Conservation (phyloP, 1,140 invertebrate species). For the Geopemphigus sp. region DNA sequence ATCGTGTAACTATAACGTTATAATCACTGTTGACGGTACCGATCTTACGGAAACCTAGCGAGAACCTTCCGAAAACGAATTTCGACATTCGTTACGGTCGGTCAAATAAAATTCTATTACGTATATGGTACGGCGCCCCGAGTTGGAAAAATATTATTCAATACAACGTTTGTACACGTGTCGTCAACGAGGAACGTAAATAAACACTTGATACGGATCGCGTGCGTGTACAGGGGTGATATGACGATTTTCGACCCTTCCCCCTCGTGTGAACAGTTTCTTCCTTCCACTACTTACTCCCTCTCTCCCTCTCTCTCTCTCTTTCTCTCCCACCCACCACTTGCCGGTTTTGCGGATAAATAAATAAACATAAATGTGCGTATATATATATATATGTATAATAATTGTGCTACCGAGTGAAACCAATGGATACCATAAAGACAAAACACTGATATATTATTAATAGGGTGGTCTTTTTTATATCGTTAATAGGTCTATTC, state of each 20-base stretch:
- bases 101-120: neutral
- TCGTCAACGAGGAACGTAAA: neutral
- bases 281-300: neutral
- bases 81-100: neutral
- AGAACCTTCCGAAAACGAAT: no score
- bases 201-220: constrained; percentile 23
- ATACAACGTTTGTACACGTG: neutral
- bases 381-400: neutral
- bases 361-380: no score
- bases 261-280: neutral
- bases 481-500: neutral
- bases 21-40: no score
- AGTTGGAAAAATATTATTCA: neutral
- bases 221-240: neutral
- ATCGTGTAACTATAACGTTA: no score
- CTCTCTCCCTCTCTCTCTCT: neutral
- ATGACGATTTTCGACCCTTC: neutral
- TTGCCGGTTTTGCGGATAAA: neutral
- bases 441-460: constrained; percentile 12
- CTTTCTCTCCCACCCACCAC: no score
- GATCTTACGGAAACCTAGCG: no score
- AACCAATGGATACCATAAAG: constrained; percentile 29
- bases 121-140: no score
- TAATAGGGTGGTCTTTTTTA: neutral
- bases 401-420: neutral